Evolutionary conservation across 2,888 invertebrate species (phyloP).

Genomic region (Cantharis nigra): DNA sequence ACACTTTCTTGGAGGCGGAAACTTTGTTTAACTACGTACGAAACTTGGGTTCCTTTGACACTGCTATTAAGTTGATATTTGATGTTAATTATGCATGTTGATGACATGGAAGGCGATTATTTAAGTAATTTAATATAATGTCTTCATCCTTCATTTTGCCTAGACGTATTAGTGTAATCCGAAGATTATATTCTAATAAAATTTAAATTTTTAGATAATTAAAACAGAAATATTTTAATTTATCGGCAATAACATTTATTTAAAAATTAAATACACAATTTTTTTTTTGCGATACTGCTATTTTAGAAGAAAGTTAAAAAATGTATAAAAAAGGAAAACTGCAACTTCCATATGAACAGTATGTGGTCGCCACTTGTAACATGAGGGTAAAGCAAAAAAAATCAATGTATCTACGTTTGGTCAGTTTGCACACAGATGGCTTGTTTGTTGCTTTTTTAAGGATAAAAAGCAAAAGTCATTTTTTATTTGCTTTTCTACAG

Average conservation of each 20-base stretch:
- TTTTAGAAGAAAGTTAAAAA: background rate
- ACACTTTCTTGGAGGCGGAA: constrained; percentile 48
- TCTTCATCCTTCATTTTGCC: background rate
- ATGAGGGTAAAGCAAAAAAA: constrained; percentile 35
- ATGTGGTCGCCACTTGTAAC: constrained; percentile 40
- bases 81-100: constrained; percentile 48
- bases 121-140: constrained; percentile 17
- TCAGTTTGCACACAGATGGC: constrained; percentile 54
- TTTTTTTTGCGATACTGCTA: background rate
- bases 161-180: background rate
- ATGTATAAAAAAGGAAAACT: constrained; percentile 29
- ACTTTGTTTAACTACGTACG: constrained; percentile 48
- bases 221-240: background rate
- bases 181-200: background rate
- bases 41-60: constrained; percentile 49
- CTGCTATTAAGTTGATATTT: constrained; percentile 49
- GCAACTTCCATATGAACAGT: constrained; percentile 23
- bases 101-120: constrained; percentile 22
- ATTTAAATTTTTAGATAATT: background rate
- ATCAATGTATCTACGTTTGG: constrained; percentile 45
- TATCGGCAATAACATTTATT: background rate
- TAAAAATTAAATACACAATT: background rate
- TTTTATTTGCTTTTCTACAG: constrained; percentile 14
- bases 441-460: constrained; percentile 46
- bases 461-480: constrained; percentile 38